phyloP scores from a whole-genome alignment of 2,888 invertebrate species.

The Dexiosoma caninum region DNA sequence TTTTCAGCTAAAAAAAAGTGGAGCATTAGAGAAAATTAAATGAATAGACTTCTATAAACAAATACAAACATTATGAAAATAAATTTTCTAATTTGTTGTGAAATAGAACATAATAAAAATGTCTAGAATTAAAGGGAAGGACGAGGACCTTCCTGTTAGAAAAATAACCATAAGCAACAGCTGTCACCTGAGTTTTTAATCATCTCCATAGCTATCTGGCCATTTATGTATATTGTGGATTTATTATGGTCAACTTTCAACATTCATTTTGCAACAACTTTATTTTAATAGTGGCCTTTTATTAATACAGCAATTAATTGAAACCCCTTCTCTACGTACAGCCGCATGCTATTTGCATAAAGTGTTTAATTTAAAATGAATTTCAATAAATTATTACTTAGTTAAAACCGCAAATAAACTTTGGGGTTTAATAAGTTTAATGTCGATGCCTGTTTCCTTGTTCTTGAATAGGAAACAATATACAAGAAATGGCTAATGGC shows the following conservation, averaged over 20 bases:
- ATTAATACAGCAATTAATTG: conserved; percentile 23
- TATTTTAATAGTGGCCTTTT: background rate
- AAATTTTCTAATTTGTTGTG: no score
- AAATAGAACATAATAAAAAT: no score
- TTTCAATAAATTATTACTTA: conserved; percentile 55
- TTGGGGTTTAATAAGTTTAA: background rate
- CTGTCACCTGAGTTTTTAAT: background rate
- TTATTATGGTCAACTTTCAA: background rate
- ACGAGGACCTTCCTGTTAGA: no score
- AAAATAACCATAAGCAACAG: background rate
- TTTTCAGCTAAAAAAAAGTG: no score
- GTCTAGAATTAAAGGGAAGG: no score
- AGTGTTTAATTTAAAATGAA: conserved; percentile 39
- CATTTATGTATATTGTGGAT: no score
- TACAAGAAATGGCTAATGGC: background rate
- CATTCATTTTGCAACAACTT: background rate
- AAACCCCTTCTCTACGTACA: background rate
- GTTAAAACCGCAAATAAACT: conserved; percentile 44
- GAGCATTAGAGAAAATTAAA: no score
- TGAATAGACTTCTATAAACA: no score
- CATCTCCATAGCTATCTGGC: no score
- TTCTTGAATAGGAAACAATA: background rate
- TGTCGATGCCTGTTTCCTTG: conserved; percentile 6
- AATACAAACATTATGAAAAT: no score
- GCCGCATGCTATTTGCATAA: conserved; percentile 21